Evolutionary conservation across 2,888 invertebrate genomes (phyloP).

Genomic region (Hydraecia micacea): DNA sequence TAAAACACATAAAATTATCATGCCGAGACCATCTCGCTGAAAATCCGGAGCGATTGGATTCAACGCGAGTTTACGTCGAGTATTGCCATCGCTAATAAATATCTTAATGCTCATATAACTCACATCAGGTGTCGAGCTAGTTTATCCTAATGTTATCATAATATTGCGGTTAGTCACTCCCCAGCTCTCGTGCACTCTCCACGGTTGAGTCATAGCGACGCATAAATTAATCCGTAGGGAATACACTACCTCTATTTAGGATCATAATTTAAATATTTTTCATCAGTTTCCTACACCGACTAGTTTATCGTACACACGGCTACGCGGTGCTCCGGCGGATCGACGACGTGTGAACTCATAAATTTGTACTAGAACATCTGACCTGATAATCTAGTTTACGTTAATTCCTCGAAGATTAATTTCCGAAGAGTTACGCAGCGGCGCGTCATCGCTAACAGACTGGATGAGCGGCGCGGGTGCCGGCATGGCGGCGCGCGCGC

Average conservation of each 20-base stretch:
- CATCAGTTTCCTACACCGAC: slow-evolving; percentile 66
- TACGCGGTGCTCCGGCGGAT: slow-evolving; percentile 70
- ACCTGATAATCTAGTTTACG: slow-evolving; percentile 77
- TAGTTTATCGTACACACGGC: slow-evolving; percentile 61
- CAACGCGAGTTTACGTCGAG: slow-evolving; percentile 30
- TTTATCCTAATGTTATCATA: slow-evolving; percentile 60
- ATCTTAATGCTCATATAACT: slow-evolving; percentile 56
- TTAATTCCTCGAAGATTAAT: slow-evolving; percentile 74
- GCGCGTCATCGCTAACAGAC: slow-evolving; percentile 61
- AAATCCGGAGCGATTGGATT: slow-evolving; percentile 33
- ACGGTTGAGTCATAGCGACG: slow-evolving; percentile 60
- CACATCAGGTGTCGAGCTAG: slow-evolving; percentile 53
- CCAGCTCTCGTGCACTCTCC: slow-evolving; percentile 36
- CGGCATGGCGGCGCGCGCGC: slow-evolving; percentile 68
- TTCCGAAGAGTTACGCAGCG: slow-evolving; percentile 64
- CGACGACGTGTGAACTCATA: slow-evolving; percentile 72
- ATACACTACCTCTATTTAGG: slow-evolving; percentile 63
- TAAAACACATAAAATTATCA: slow-evolving; percentile 37
- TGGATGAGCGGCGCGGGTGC: slow-evolving; percentile 62
- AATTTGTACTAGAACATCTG: slow-evolving; percentile 73
- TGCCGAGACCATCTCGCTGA: slow-evolving; percentile 8
- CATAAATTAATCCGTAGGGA: slow-evolving; percentile 57
- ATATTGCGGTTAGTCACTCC: slow-evolving; percentile 53
- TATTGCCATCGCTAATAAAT: slow-evolving; percentile 57
- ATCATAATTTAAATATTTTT: slow-evolving; percentile 68